Percentiles rank a stretch among this genome's conserved stretches.
phyloP scores from a whole-genome alignment of 2,797 vertebrate species.

The Acipenser ruthenus region DNA sequence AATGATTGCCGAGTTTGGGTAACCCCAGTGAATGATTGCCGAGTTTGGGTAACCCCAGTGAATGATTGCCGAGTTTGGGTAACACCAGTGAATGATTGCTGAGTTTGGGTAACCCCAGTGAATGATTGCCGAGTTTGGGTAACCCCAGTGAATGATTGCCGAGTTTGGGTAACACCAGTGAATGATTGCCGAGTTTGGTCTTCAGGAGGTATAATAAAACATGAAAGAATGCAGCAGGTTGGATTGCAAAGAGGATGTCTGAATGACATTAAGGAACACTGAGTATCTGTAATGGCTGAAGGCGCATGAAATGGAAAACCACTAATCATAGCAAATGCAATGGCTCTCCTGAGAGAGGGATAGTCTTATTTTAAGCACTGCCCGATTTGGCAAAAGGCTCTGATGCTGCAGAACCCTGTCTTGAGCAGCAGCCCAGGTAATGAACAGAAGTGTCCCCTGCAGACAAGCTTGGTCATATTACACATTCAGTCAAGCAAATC shows the following conservation, averaged over 20 bases:
- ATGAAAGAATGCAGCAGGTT: conserved; percentile 35
- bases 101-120: too few species aligned
- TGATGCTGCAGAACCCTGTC: conserved; percentile 13
- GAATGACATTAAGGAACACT: conserved; percentile 30
- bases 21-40: conserved; percentile 30
- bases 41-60: too few species aligned
- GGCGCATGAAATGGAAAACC: conserved; percentile 45
- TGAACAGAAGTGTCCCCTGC: not conserved
- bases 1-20: conserved; percentile 22
- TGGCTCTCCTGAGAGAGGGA: conserved; percentile 34
- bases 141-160: too few species aligned
- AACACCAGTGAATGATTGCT: too few species aligned
- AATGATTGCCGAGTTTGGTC: conserved; percentile 30
- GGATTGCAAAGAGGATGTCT: conserved; percentile 29
- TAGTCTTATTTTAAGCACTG: conserved; percentile 48
- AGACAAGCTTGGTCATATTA: not conserved
- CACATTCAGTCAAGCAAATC: conserved; percentile 3
- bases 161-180: conserved; percentile 28
- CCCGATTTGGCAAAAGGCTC: conserved; percentile 14
- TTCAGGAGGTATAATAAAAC: conserved; percentile 41
- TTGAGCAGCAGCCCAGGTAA: not conserved
- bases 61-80: conserved; percentile 20
- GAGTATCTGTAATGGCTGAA: conserved; percentile 33
- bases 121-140: conserved; percentile 20
- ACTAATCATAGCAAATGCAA: conserved; percentile 46